A percentile compares a stretch with the other conserved stretches of the same genome.
Evolutionary conservation across 2,113 vertebrate species (phyloP).

Genomic region (Symphodus melops): DNA sequence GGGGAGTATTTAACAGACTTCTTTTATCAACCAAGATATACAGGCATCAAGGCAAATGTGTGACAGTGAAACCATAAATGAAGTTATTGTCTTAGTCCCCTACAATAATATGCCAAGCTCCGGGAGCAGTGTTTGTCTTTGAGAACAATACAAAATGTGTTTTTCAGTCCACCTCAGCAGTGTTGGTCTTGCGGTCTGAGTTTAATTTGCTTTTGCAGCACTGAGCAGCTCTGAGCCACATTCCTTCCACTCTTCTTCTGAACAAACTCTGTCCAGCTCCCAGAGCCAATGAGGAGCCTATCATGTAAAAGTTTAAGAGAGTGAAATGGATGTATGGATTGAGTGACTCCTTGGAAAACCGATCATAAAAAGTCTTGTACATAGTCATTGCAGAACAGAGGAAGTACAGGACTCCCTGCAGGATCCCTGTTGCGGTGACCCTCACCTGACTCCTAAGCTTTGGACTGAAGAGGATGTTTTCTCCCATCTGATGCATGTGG

Average conservation of each 20-base stretch:
- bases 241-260: conserved; percentile 20
- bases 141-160: not conserved
- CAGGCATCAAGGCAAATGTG: too few relatives aligned
- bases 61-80: too few relatives aligned
- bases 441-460: conserved; percentile 32
- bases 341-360: too few relatives aligned
- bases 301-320: conserved; percentile 25
- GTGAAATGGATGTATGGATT: not conserved
- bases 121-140: not conserved
- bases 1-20: too few relatives aligned
- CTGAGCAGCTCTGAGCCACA: conserved; percentile 32
- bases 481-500: conserved; percentile 54
- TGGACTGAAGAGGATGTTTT: not conserved
- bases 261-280: conserved; percentile 47
- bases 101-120: not conserved
- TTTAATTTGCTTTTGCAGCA: conserved; percentile 4
- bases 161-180: not conserved
- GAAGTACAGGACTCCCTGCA: conserved; percentile 25
- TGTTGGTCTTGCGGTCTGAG: not conserved
- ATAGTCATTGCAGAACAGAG: not conserved
- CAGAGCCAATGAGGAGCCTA: conserved; percentile 15
- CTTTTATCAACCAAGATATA: too few relatives aligned
- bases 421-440: conserved; percentile 28
- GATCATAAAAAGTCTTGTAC: rapidly evolving
- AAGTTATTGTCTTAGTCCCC: not conserved